Percentiles rank a stretch among this genome's conserved stretches.
Evolutionary conservation across 2,113 vertebrate species (phyloP).

Genomic region (Nyctereutes procyonoides): DNA sequence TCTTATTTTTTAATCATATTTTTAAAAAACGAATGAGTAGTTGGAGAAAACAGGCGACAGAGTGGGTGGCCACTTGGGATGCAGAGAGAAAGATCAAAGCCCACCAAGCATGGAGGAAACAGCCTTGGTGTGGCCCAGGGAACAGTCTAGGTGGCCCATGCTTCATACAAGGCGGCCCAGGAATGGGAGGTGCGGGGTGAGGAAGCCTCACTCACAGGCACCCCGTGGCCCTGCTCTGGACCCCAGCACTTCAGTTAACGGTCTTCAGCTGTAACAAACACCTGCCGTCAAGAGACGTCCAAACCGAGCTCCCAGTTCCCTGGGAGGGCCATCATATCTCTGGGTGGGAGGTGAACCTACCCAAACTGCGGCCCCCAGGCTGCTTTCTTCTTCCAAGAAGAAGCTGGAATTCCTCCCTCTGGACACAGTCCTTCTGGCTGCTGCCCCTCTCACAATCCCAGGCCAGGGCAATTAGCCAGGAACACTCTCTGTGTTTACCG

Average conservation of each 20-base stretch:
- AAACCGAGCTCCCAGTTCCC: neutral
- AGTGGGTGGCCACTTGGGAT: conserved; percentile 76
- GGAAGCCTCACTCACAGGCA: neutral
- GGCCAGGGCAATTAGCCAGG: neutral
- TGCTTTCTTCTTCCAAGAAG: conserved; percentile 44
- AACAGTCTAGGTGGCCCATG: conserved; percentile 70
- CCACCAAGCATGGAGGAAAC: conserved; percentile 19
- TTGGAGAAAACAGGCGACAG: conserved; percentile 72
- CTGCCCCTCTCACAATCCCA: neutral
- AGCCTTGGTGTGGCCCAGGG: neutral
- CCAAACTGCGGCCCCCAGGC: neutral
- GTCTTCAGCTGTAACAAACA: conserved; percentile 53
- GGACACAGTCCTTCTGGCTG: neutral
- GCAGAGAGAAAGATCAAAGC: conserved; percentile 74
- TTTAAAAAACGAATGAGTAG: neutral
- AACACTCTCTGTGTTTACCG: neutral
- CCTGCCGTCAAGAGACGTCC: conserved; percentile 25
- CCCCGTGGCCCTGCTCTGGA: neutral
- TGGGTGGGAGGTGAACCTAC: neutral
- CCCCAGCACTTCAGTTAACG: neutral
- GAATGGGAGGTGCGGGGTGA: neutral
- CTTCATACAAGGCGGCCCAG: neutral
- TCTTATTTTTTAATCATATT: conserved; percentile 52
- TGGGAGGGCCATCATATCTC: neutral
- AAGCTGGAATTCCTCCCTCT: conserved; percentile 56